Evolutionary conservation across 2,113 vertebrate species (phyloP).

Genomic region (Miniopterus natalensis): DNA sequence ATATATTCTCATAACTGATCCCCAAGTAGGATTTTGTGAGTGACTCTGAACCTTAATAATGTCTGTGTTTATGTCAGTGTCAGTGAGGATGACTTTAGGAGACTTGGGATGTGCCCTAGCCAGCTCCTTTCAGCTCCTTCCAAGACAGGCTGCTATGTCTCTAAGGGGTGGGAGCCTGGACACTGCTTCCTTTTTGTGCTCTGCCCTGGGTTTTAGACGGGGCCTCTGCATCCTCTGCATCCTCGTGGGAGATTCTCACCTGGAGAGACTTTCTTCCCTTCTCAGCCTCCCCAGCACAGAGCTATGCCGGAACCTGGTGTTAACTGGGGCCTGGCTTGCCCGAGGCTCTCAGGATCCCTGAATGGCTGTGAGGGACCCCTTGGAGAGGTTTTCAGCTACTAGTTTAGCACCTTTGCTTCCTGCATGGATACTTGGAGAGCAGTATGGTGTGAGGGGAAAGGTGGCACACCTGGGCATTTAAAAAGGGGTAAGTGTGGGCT

Average conservation of each 20-base stretch:
- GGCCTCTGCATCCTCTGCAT: background rate
- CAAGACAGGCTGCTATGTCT: background rate
- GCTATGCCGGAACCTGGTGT: background rate
- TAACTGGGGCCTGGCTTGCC: background rate
- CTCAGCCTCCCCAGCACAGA: background rate
- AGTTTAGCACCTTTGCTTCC: conserved; percentile 41
- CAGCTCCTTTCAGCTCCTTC: background rate
- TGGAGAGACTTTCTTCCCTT: background rate
- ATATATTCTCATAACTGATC: background rate
- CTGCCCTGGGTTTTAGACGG: conserved; percentile 8
- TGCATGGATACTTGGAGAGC: background rate
- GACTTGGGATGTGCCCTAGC: conserved; percentile 11
- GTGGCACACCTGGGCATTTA: background rate
- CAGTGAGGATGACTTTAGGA: conserved; percentile 34
- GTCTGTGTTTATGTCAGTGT: background rate
- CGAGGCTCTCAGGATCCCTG: background rate
- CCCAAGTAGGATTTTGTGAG: background rate
- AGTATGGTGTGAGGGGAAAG: background rate
- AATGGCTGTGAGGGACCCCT: background rate
- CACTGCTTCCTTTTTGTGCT: background rate
- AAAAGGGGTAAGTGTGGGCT: background rate
- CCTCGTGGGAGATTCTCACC: background rate
- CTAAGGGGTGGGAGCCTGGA: background rate
- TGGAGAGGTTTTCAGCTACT: conserved; percentile 12
- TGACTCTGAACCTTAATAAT: background rate